Evolutionary conservation across 2,888 invertebrate species (phyloP).

Genomic region (Cantharis nigra): DNA sequence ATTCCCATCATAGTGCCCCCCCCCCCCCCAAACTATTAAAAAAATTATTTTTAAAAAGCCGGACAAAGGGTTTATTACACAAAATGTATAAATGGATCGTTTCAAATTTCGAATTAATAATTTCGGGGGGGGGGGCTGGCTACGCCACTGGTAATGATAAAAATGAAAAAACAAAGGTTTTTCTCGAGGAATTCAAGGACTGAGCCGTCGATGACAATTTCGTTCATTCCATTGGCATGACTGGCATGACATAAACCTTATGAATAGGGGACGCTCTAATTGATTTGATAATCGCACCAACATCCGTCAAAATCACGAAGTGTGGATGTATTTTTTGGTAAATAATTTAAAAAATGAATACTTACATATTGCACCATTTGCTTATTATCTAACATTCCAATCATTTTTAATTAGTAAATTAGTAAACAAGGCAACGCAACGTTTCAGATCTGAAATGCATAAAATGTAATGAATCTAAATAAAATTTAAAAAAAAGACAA

Average conservation of each 20-base stretch:
- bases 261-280: background rate
- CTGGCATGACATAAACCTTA: background rate
- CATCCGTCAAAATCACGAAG: background rate
- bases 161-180: too few relatives aligned
- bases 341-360: background rate
- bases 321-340: background rate
- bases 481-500: background rate
- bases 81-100: too few relatives aligned
- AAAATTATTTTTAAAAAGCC: too few relatives aligned
- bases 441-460: background rate
- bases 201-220: background rate
- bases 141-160: too few relatives aligned
- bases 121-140: too few relatives aligned
- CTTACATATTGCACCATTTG: background rate
- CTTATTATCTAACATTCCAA: background rate
- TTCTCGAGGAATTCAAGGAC: too few relatives aligned
- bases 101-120: too few relatives aligned
- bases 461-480: background rate
- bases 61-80: too few relatives aligned
- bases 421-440: background rate
- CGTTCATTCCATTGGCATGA: background rate
- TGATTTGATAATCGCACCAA: background rate
- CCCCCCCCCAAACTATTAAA: too few relatives aligned
- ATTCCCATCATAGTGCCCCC: too few relatives aligned
- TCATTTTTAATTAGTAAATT: background rate